Evolutionary conservation across 2,113 vertebrate species (phyloP), one percentile per base, ranked within the genome.

Genomic region (Tupaia chinensis): DNA sequence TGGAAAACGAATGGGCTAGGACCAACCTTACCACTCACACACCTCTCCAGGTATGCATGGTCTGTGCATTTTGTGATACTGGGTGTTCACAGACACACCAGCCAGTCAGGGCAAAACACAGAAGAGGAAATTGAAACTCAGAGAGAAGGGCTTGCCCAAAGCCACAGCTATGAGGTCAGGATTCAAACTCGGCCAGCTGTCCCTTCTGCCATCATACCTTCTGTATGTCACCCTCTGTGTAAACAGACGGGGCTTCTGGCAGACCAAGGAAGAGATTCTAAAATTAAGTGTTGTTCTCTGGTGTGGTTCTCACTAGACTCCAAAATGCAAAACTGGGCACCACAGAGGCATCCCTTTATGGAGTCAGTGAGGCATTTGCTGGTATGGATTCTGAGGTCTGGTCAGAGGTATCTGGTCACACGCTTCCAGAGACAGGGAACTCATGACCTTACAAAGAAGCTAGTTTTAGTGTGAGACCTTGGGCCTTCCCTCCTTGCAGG

Each of bases 301-400:
- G 4, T 3, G 0, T 32, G 68, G n/a, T 3, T 3, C 17, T 63
- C 34, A 19, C 22, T 8, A 12, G 4, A 9, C 73, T 80, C 56
- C 14, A 34, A 10, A 44, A 1, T 54, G 20, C 58, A 73, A 27
- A 44, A 2, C 44, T 1, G 11, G 14, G 14, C 11, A 29, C 27
- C 17, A 65, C 1, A 22, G 20, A 7, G 53, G 15, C 17, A 27
- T 17, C n/a, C 53, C 4, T 0, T 16, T 0, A 0, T 15, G 3
- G 60, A 58, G 17, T 58, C 20, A 5, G 9, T 25, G 27, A 9
- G 13, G 4, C 5, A 0, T 1, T 2, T 25, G 10, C 4, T 56
- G 1, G 8, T 12, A 66, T 44, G n/a, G 9, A 3, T 13, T 19
- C 32, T 1, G 70, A 19, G 16, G 3, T 12, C 6, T 61, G 13